Base-by-base conservation (phyloP, 2,888 invertebrate genomes). In the Lochmaea crataegi region DNA sequence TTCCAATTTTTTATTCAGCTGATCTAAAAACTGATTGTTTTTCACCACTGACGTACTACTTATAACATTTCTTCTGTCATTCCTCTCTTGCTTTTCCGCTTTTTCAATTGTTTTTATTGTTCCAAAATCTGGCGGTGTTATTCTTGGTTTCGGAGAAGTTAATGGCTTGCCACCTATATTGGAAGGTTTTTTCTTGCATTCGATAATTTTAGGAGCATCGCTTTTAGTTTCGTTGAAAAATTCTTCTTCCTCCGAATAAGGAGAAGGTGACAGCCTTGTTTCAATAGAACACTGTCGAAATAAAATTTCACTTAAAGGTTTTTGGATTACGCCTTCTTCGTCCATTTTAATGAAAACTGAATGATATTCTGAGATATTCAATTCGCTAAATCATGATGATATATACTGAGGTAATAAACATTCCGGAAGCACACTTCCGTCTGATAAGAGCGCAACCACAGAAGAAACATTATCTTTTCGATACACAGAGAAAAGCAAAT, bases 211-310 rank as follows among this genome's bases (percentile, higher is more conserved):
- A 6, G 74, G 73, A 7, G 18, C 16, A 53, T 22, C 51, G 12
- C 45, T 56, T 10, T 56, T 16, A 22, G 73, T 63, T n/a, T 76
- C 75, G 14, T 75, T 75, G 14, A 69, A 65, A 71, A 71, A 75
- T 14, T 79, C 78, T 9, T 76, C 78, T 42, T 79, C 80, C 16
- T 42, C 12, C 7, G 16, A 11, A 41, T 41, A 42, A n/a, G 7
- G n/a, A 42, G 61, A 42, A 45, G 84, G 82, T 10, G 82, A 78
- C 22, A 84, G 68, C 60, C 81, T 79, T 18, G 80, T 83, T 81
- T 85, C 85, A 14, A 81, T 64, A 4, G 83, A 84, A 16, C 83
- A 83, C 77, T 84, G 84, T 67, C 85, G 77, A 70, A 77, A 84
- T 68, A 85, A 80, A 72, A 81, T 75, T 66, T 76, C 78, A 63